These are phyloP conservation scores for Gymnarchus niloticus DNA, from an alignment of 2,113 vertebrate genomes.

Conservation along the genomic window DNA sequence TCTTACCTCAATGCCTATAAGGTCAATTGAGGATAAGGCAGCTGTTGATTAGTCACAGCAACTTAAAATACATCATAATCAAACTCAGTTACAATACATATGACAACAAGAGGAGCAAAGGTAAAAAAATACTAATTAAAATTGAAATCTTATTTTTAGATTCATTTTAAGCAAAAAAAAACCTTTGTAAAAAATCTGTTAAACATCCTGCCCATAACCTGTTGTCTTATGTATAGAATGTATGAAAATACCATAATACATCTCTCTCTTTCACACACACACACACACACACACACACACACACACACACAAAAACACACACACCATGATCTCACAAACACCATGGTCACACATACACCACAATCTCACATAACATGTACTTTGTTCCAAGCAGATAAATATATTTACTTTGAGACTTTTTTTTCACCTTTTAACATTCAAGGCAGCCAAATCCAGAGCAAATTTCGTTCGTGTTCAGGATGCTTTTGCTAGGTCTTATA, in stretches of 20 bases:
- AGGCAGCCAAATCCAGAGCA: not conserved
- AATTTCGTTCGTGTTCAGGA: not conserved
- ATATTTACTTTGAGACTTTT: not conserved
- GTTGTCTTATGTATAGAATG: not conserved
- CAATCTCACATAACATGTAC: constrained; percentile 8
- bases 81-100: not conserved
- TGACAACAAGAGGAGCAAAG: not conserved
- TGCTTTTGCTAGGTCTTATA: not conserved
- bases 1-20: not conserved
- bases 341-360: not conserved
- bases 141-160: not conserved
- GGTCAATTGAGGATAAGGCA: not conserved
- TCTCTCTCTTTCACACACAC: no score
- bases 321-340: not conserved
- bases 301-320: not conserved
- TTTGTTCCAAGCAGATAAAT: constrained; percentile 3
- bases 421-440: not conserved
- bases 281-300: not conserved
- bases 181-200: not conserved
- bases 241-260: not conserved
- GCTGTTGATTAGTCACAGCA: not conserved
- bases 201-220: not conserved
- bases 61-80: not conserved
- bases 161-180: not conserved
- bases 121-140: no score